phyloP scores from a whole-genome alignment of 2,888 invertebrate species.

The Asteroscopus sphinx region DNA sequence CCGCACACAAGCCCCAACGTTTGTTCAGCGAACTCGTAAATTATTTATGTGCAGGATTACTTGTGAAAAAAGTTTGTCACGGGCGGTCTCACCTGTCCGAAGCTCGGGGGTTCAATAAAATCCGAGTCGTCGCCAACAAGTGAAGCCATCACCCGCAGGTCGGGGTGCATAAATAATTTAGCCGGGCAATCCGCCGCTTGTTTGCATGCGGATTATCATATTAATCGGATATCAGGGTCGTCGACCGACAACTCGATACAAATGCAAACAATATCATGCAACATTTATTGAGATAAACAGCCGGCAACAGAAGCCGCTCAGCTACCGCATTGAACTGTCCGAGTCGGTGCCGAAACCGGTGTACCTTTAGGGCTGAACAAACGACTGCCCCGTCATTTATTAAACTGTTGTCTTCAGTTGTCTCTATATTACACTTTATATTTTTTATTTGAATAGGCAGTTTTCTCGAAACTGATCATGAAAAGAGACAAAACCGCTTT shows the following conservation, averaged over 20 bases:
- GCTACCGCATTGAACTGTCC: slow-evolving; percentile 40
- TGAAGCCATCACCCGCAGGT: slow-evolving; percentile 82
- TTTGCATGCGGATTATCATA: slow-evolving; percentile 90
- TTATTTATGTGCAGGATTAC: slow-evolving; percentile 69
- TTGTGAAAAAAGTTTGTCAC: slow-evolving; percentile 67
- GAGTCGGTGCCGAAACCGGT: slow-evolving; percentile 18
- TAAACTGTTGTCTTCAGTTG: slow-evolving; percentile 19
- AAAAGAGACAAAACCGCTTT: slow-evolving; percentile 20
- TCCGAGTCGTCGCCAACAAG: slow-evolving; percentile 75
- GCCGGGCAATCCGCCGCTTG: slow-evolving; percentile 86
- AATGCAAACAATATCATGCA: slow-evolving; percentile 86
- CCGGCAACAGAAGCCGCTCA: slow-evolving; percentile 55
- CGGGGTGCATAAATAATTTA: slow-evolving; percentile 89
- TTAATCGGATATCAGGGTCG: slow-evolving; percentile 88
- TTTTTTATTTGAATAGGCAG: slow-evolving; percentile 26
- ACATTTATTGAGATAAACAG: slow-evolving; percentile 83
- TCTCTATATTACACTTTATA: slow-evolving; percentile 32
- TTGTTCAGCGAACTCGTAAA: slow-evolving; percentile 58
- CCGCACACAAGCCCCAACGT: slow-evolving; percentile 39
- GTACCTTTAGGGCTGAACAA: slow-evolving; percentile 23
- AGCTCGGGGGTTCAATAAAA: slow-evolving; percentile 79
- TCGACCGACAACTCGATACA: slow-evolving; percentile 77
- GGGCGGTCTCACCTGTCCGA: slow-evolving; percentile 70
- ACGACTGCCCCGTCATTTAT: slow-evolving; percentile 13
- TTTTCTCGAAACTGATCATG: slow-evolving; percentile 26